A percentile compares a stretch with the other conserved stretches of the same genome.
Conservation (phyloP, 2,888 invertebrate species). For the Cremastinae sp. region DNA sequence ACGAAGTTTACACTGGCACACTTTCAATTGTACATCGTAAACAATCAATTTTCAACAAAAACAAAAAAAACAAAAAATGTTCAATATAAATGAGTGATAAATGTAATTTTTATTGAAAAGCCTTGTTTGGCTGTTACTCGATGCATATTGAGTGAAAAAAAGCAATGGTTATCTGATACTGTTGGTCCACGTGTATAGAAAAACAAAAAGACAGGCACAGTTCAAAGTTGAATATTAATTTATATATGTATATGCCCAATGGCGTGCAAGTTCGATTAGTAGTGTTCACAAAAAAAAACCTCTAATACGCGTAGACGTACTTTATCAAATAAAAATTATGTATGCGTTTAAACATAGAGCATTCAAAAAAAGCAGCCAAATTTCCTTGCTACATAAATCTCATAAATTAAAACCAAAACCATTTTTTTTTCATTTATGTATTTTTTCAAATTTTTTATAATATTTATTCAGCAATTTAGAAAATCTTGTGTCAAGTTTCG, state of each 20-base stretch:
- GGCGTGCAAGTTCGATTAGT: slow-evolving; percentile 69
- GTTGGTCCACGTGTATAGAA: slow-evolving; percentile 38
- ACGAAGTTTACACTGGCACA: slow-evolving; percentile 47
- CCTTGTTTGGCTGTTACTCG: slow-evolving; percentile 48
- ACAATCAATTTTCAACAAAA: slow-evolving; percentile 55
- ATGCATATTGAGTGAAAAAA: slow-evolving; percentile 39
- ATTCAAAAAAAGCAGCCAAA: too few species aligned
- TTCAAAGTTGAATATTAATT: slow-evolving; percentile 45
- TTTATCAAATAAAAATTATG: not conserved
- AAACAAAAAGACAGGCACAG: slow-evolving; percentile 18
- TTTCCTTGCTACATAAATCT: too few species aligned
- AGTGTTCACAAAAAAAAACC: slow-evolving; percentile 65
- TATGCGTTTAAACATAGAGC: slow-evolving; percentile 15
- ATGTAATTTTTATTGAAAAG: slow-evolving; percentile 35
- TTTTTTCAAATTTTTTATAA: too few species aligned
- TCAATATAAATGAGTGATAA: slow-evolving; percentile 26
- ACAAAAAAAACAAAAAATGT: slow-evolving; percentile 19
- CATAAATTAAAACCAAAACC: too few species aligned
- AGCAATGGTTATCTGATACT: slow-evolving; percentile 34
- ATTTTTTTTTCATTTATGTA: too few species aligned
- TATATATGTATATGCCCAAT: slow-evolving; percentile 55
- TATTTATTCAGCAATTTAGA: too few species aligned
- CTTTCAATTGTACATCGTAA: slow-evolving; percentile 42
- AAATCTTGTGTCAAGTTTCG: too few species aligned
- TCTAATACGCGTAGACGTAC: slow-evolving; percentile 10